A percentile compares a stretch with the other conserved stretches of the same genome.
phyloP scores from a whole-genome alignment of 2,113 vertebrate species.

The Morone chrysops region DNA sequence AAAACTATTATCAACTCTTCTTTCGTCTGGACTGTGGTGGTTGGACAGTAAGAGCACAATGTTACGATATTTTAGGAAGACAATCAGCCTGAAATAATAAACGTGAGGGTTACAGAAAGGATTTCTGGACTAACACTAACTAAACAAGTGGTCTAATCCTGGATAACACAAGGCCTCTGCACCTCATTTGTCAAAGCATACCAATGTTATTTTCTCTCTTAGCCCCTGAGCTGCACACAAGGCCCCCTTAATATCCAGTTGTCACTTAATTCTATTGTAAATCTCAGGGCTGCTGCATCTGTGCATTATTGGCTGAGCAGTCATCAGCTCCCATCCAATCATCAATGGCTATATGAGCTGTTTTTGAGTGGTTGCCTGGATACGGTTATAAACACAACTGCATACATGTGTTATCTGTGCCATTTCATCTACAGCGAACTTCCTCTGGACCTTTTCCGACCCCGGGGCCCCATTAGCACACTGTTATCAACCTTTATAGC shows the following conservation, averaged over 20 bases:
- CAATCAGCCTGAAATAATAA: background rate
- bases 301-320: slow-evolving; percentile 17
- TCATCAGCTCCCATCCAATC: slow-evolving; percentile 44
- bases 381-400: slow-evolving; percentile 47
- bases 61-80: background rate
- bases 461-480: background rate
- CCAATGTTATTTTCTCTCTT: background rate
- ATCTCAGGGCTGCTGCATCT: slow-evolving; percentile 24
- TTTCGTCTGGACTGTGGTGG: background rate
- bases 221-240: slow-evolving; percentile 29
- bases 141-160: background rate
- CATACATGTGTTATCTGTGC: slow-evolving; percentile 22
- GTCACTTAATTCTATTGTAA: slow-evolving; percentile 57
- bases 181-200: background rate
- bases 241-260: slow-evolving; percentile 38
- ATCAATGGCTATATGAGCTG: background rate
- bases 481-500: background rate
- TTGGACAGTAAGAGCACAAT: background rate
- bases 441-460: slow-evolving; percentile 35
- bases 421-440: slow-evolving; percentile 35
- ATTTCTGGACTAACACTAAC: background rate
- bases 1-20: background rate
- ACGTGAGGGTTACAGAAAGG: background rate
- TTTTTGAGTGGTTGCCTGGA: slow-evolving; percentile 53
- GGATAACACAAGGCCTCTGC: background rate